Conservation (phyloP, 2,888 invertebrate species). For the Drosophila parthenogenetica region DNA sequence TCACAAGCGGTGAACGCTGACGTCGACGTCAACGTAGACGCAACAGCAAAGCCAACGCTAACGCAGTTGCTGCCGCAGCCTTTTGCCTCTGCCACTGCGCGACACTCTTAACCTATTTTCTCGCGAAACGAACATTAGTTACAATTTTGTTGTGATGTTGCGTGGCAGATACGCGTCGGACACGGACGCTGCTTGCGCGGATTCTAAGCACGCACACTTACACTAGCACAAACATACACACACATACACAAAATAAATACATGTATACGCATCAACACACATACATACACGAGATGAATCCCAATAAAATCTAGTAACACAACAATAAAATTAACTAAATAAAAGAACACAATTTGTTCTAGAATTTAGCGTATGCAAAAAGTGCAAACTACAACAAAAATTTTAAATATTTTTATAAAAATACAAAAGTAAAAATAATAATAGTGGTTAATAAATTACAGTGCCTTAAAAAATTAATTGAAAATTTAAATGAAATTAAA, state of each 20-base stretch:
- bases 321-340: conserved; percentile 26
- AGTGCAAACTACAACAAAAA: conserved; percentile 30
- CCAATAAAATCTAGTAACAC: conserved; percentile 52
- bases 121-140: conserved; percentile 82
- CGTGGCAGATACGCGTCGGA: conserved; percentile 83
- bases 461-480: conserved; percentile 50
- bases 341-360: conserved; percentile 46
- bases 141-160: conserved; percentile 85
- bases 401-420: conserved; percentile 14
- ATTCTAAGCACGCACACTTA: conserved; percentile 73
- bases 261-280: conserved; percentile 9
- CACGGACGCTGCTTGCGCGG: conserved; percentile 82
- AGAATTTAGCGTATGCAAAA: conserved; percentile 50
- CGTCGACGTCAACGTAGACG: conserved; percentile 29
- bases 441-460: conserved; percentile 51
- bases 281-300: conserved; percentile 28
- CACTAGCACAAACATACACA: conserved; percentile 48
- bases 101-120: conserved; percentile 83
- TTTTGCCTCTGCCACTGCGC: conserved; percentile 67
- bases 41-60: conserved; percentile 54
- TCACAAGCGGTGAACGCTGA: conserved; percentile 39
- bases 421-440: conserved; percentile 11
- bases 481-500: conserved; percentile 5
- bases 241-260: conserved; percentile 14
- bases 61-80: conserved; percentile 45